A percentile compares a stretch with the other conserved stretches of the same genome.
Conservation (phyloP, 2,797 vertebrate species). For the Rachycentron canadum region DNA sequence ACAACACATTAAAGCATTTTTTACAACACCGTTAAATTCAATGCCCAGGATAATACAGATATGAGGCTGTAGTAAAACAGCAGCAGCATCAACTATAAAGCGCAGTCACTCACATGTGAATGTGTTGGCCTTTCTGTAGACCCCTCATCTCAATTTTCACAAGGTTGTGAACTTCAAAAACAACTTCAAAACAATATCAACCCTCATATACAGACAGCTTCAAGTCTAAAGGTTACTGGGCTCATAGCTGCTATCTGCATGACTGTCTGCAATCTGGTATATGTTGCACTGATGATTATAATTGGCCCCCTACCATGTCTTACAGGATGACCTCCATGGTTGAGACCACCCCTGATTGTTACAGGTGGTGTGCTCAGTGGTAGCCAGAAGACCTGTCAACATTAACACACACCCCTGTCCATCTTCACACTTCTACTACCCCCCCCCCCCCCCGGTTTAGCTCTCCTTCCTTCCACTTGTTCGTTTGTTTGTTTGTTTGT, state of each 20-base stretch:
- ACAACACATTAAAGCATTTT: slow-evolving; percentile 10
- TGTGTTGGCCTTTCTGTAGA: slow-evolving; percentile 23
- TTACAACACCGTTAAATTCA: slow-evolving; percentile 29
- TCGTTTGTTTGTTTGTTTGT: slow-evolving; percentile 29
- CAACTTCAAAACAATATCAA: slow-evolving; percentile 24
- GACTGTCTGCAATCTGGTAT: slow-evolving; percentile 34
- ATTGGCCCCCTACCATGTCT: slow-evolving; percentile 26
- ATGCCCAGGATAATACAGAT: slow-evolving; percentile 30
- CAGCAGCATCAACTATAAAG: slow-evolving; percentile 34
- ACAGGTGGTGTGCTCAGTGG: slow-evolving; percentile 56
- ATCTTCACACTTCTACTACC: slow-evolving; percentile 52
- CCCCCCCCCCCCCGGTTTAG: slow-evolving; percentile 6
- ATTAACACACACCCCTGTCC: slow-evolving; percentile 49
- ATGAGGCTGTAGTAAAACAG: slow-evolving; percentile 27
- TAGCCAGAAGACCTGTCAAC: slow-evolving; percentile 60
- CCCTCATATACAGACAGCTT: neutral
- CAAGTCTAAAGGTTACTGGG: slow-evolving; percentile 32
- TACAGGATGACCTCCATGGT: slow-evolving; percentile 59
- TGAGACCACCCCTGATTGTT: slow-evolving; percentile 71
- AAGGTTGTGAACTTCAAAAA: slow-evolving; percentile 44
- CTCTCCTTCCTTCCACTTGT: slow-evolving; percentile 41
- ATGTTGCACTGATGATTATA: slow-evolving; percentile 36
- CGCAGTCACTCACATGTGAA: slow-evolving; percentile 41
- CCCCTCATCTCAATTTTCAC: slow-evolving; percentile 57
- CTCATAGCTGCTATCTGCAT: slow-evolving; percentile 13